Conservation (phyloP, 1,140 invertebrate species). For the Araneus ventricosus region DNA sequence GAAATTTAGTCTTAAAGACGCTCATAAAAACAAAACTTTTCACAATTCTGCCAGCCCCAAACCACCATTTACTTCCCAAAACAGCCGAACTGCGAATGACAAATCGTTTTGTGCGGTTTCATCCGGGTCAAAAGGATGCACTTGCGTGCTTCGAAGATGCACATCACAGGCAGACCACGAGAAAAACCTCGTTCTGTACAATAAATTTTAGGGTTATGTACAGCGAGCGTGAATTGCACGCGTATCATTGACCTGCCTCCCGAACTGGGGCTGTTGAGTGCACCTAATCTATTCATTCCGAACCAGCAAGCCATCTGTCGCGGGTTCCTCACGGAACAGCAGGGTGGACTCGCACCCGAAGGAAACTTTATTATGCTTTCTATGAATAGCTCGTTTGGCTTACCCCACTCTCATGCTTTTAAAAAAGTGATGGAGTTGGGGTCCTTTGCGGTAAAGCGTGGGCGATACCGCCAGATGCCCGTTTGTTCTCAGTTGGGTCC, state of each 20-base stretch:
- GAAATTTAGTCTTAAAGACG: neutral
- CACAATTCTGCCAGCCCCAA: neutral
- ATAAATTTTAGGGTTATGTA: slow-evolving; percentile 32
- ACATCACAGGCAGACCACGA: slow-evolving; percentile 47
- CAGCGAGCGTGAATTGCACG: neutral
- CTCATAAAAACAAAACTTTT: neutral
- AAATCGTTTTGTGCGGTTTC: neutral
- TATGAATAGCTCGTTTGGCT: neutral
- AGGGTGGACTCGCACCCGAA: neutral
- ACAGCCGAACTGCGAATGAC: neutral
- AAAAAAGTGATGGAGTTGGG: neutral
- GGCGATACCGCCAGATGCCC: neutral
- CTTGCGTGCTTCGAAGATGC: neutral
- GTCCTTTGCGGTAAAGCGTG: neutral
- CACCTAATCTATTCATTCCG: neutral
- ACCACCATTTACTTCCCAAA: neutral
- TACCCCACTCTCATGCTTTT: neutral
- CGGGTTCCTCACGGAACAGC: neutral
- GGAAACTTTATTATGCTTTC: neutral
- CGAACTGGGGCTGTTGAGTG: neutral
- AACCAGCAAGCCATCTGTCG: neutral
- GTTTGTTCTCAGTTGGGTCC: neutral
- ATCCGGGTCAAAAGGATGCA: neutral
- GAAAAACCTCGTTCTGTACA: slow-evolving; percentile 31
- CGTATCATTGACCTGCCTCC: neutral